Percentiles rank a stretch among this genome's conserved stretches.
Evolutionary conservation across 2,113 vertebrate genomes (phyloP).

Genomic region (Nothobranchius furzeri): DNA sequence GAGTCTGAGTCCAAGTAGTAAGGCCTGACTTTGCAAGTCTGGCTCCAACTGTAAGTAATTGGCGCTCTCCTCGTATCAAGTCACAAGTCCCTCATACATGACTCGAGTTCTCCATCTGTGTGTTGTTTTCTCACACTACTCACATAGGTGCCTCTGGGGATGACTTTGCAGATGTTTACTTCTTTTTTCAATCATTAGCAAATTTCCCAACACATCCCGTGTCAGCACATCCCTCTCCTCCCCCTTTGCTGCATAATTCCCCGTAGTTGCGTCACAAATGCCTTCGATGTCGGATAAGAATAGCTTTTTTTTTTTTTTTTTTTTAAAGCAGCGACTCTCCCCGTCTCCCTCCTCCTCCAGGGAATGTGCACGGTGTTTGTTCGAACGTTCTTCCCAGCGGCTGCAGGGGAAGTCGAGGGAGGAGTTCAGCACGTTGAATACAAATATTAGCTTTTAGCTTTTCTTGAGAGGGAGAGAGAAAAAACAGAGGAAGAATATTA

Average conservation of each 20-base stretch:
- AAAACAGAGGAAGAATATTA: background rate
- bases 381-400: slow-evolving; percentile 12
- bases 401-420: slow-evolving; percentile 3
- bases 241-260: slow-evolving; percentile 16
- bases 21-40: too few species aligned
- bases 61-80: too few species aligned
- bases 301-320: too few species aligned
- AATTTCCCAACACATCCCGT: slow-evolving; percentile 30
- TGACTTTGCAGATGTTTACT: background rate
- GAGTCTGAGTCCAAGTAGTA: too few species aligned
- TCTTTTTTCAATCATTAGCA: slow-evolving; percentile 16
- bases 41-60: too few species aligned
- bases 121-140: background rate
- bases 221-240: background rate
- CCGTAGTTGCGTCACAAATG: slow-evolving; percentile 12
- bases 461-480: slow-evolving; percentile 1
- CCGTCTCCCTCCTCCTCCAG: slow-evolving; percentile 9
- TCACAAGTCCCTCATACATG: too few species aligned
- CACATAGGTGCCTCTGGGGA: slow-evolving; percentile 12
- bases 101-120: too few species aligned
- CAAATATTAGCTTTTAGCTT: slow-evolving; percentile 16
- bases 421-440: slow-evolving; percentile 9
- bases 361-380: slow-evolving; percentile 26
- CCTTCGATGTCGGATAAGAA: slow-evolving; percentile 34
- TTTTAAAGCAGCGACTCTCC: slow-evolving; percentile 6